These are phyloP conservation scores for Autographa pulchrina DNA, from an alignment of 2,888 invertebrate genomes.

Conservation along the genomic window DNA sequence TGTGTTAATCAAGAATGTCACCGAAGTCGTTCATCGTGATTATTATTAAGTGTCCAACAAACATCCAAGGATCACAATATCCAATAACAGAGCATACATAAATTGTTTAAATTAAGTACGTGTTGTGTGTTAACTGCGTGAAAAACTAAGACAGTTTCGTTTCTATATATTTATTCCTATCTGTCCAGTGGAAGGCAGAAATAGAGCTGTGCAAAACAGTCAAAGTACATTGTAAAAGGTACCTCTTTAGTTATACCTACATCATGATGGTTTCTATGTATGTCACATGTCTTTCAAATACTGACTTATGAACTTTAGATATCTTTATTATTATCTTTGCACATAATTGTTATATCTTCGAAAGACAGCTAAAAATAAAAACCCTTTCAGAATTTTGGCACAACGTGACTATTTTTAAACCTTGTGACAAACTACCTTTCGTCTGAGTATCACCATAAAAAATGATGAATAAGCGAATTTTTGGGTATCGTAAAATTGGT, in stretches of 20 bases:
- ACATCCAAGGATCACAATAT: background rate
- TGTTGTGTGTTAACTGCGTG: no score
- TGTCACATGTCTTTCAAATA: no score
- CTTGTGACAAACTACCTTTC: background rate
- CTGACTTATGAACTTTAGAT: no score
- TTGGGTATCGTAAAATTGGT: conserved; percentile 5
- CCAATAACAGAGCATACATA: background rate
- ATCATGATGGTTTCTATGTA: no score
- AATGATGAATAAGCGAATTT: conserved; percentile 5
- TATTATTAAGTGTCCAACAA: background rate
- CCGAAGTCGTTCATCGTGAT: background rate
- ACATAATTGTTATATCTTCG: background rate
- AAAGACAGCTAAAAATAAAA: background rate
- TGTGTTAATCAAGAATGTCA: background rate
- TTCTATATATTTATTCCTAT: no score
- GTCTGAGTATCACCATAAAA: background rate
- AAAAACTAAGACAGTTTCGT: no score
- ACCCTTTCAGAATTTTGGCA: background rate
- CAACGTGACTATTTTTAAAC: background rate
- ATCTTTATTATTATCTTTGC: no score
- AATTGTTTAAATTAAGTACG: background rate
- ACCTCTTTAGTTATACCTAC: no score
- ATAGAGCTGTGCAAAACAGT: no score
- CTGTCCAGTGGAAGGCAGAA: no score
- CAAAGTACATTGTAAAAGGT: no score